Conservation (phyloP, 2,888 invertebrate species). For the Ryuthela nishihirai region DNA sequence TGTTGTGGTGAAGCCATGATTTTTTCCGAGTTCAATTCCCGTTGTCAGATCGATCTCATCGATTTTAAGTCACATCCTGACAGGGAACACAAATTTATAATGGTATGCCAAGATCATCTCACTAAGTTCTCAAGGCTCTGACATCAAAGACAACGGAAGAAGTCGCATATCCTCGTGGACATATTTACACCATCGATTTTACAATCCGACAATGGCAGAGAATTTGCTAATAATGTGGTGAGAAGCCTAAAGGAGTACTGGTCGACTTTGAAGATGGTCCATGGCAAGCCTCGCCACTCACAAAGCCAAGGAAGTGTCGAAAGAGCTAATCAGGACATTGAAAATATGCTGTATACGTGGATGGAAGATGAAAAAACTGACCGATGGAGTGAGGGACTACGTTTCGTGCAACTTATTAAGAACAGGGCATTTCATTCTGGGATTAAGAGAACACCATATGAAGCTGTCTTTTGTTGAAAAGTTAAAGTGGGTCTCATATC, state of each 20-base stretch:
- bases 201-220: constrained; percentile 33
- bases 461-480: not conserved
- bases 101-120: constrained; percentile 43
- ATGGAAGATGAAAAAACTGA: constrained; percentile 4
- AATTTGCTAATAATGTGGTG: constrained; percentile 17
- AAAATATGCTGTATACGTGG: constrained; percentile 16
- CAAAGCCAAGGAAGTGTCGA: constrained; percentile 15
- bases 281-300: constrained; percentile 12
- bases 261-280: constrained; percentile 1
- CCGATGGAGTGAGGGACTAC: not conserved
- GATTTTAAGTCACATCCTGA: constrained; percentile 39
- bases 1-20: constrained; percentile 6
- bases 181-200: constrained; percentile 36
- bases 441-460: not conserved
- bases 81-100: constrained; percentile 36
- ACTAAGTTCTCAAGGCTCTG: constrained; percentile 39
- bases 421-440: constrained; percentile 4
- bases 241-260: not conserved
- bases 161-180: constrained; percentile 20
- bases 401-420: constrained; percentile 4
- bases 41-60: constrained; percentile 40
- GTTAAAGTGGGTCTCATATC: constrained; percentile 2
- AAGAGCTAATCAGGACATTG: constrained; percentile 19
- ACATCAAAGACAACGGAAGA: constrained; percentile 28
- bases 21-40: constrained; percentile 3